Evolutionary conservation across 2,888 invertebrate genomes (phyloP).

Genomic region (Metallyticus violacea): DNA sequence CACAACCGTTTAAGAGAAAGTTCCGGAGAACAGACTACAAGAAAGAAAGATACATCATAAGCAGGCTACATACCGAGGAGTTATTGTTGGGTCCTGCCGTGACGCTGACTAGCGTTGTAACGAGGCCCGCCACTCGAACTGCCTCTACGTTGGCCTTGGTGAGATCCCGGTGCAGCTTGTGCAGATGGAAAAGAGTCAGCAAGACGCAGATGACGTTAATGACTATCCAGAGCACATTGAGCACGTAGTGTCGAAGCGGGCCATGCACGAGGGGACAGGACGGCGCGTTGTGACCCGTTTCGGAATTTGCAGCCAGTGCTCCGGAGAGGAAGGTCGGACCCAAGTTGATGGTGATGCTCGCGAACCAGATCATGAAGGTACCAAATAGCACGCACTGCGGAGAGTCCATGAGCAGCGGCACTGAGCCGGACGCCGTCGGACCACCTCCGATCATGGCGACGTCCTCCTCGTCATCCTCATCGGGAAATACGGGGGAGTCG

Average conservation of each 20-base stretch:
- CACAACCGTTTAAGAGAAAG: too few species aligned
- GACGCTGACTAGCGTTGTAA: conserved; percentile 80
- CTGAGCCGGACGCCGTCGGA: conserved; percentile 38
- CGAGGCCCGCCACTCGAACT: conserved; percentile 76
- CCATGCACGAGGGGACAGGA: conserved; percentile 85
- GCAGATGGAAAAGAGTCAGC: conserved; percentile 78
- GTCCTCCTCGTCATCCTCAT: conserved; percentile 61
- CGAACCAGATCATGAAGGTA: conserved; percentile 92
- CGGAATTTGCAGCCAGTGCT: conserved; percentile 76
- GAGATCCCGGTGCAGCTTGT: conserved; percentile 72
- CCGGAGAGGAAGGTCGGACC: conserved; percentile 84
- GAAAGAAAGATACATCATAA: too few species aligned
- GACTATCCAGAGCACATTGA: conserved; percentile 86
- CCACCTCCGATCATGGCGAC: background rate
- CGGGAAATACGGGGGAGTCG: conserved; percentile 83
- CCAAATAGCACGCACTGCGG: conserved; percentile 89
- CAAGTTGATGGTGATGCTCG: conserved; percentile 78
- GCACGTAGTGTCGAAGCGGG: conserved; percentile 83
- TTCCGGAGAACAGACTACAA: too few species aligned
- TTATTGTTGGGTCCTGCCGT: conserved; percentile 57
- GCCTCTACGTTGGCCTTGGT: conserved; percentile 83
- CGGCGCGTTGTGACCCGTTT: conserved; percentile 72
- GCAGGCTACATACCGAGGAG: background rate
- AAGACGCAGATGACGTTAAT: conserved; percentile 83
- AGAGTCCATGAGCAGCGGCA: conserved; percentile 77